Base-by-base conservation (phyloP, 2,888 invertebrate species). In the Orthonevra nobilis region DNA sequence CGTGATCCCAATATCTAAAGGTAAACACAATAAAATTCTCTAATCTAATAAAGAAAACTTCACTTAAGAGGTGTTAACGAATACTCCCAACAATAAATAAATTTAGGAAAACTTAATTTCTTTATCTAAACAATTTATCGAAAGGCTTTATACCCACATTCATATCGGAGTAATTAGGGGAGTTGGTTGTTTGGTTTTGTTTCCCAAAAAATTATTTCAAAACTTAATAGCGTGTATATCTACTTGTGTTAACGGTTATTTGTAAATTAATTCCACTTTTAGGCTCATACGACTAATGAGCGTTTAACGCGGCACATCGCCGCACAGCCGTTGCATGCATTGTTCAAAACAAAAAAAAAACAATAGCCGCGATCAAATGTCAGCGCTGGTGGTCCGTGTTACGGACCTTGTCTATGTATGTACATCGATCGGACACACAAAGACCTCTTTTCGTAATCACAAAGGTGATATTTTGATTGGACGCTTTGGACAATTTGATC, bases 401-500 rank as follows among this genome's bases (percentile, higher is more conserved):
- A 64, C 23, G 30, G 15, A 12, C 30, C 12, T 23, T 50, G 28
- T 14, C 10, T 20, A 36, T 23, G 23, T 23, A 34, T 26, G 38
- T 44, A 14, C 60, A 20, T 68, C 36, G 56, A 56, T 34, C 56
- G 46, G 44, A 34, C 28, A 12, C 44, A 42, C 32, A 44, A 10
- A 50, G 69, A 69, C 50, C 58, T 48, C 40, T 58, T 50, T 60
- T 58, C 58, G 48, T 58, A 60, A 69, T 69, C 69, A 40, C 32
- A 69, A 69, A 69, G 69, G 69, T 69, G 69, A 69, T 69, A 58
- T 58, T 66, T 69, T 69, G 58, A 69, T 69, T 69, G 69, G 69
- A 42, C 50, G 69, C 48, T 69, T 58, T 60, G 26, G 32, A 40
- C 30, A 20, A 69, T 69, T 69, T 40, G 40, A 69, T 60, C 40